Base-by-base conservation (phyloP, 2,888 invertebrate species). In the Ernsta delagoae region DNA sequence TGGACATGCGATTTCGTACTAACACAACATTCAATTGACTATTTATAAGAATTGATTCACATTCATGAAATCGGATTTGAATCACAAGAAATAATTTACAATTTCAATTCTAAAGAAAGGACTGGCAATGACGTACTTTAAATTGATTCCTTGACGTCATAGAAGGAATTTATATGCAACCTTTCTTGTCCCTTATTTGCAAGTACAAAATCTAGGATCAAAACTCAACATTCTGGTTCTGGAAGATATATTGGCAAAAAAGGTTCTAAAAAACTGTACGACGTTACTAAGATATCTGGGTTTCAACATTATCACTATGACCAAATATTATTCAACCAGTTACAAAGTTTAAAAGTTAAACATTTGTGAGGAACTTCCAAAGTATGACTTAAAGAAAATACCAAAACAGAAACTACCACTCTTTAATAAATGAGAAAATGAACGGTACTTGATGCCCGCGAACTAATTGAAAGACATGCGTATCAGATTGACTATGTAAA, bases 31-130 rank as follows among this genome's bases (percentile, higher is more conserved):
- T 39, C 57, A 39, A 39, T 57, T 24, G 59, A 59, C 59, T 59
- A 54, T 54, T 53, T 16, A 16, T 53, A 62, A 53, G 62, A 9
- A 1, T 34, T 54, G 54, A 54, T 63, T 54, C 63, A 63, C n/a
- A 9, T 54, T 54, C 50, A 50, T 62, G 50, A 50, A 62, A 53
- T 48, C 24, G 5, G 53, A 62, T 24, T 50, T 8, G 12, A 41
- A 39, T 62, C 24, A 11, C 12, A 11, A 39, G 62, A 53, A 62
- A 62, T 62, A 41, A 50, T 62, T 50, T 50, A 62, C 50, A 62
- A 36, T 41, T 62, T 43, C 11, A 64, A 56, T 56, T 56, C 24
- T 3, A 3, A 62, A 41, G 11, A 62, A 62, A 9, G 9, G 3
- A 34, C 36, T 48, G 34, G 48, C 48, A 62, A 34, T 31, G n/a